Conservation (phyloP, 1,140 invertebrate species). For the Drosophila nannoptera region DNA sequence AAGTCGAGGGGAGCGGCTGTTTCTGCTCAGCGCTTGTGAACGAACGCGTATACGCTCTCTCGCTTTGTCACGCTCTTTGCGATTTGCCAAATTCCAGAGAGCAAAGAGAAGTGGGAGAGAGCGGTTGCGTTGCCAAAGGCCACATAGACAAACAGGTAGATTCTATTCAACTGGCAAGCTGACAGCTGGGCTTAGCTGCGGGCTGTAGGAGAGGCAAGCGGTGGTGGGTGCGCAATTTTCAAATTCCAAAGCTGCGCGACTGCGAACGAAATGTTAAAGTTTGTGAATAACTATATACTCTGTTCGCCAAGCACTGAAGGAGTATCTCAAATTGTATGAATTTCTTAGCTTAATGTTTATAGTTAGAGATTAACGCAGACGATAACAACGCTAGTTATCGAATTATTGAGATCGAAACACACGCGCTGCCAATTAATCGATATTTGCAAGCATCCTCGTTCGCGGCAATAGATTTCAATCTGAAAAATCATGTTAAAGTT, state of each 20-base stretch:
- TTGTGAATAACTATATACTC: constrained; percentile 58
- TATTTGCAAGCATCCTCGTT: too few relatives aligned
- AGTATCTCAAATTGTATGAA: neutral
- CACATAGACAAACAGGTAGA: constrained; percentile 48
- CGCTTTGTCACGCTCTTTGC: constrained; percentile 47
- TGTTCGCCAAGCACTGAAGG: neutral
- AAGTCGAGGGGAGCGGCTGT: constrained; percentile 70
- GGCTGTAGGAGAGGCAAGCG: constrained; percentile 1
- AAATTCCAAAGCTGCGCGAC: constrained; percentile 66
- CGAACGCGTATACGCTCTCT: constrained; percentile 20
- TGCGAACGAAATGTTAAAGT: constrained; percentile 71
- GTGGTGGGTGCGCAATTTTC: constrained; percentile 55
- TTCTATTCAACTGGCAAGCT: constrained; percentile 17
- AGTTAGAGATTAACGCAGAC: too few relatives aligned
- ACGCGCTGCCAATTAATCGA: too few relatives aligned
- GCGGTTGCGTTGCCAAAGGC: constrained; percentile 7
- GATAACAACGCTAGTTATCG: too few relatives aligned
- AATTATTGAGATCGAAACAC: too few relatives aligned
- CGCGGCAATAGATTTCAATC: too few relatives aligned
- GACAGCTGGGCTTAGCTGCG: constrained; percentile 4
- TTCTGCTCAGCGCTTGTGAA: constrained; percentile 11
- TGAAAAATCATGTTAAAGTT: too few relatives aligned
- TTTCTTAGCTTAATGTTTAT: neutral
- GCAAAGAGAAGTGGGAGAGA: constrained; percentile 1
- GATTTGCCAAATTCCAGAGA: constrained; percentile 34